Evolutionary conservation across 2,797 vertebrate genomes (phyloP), one percentile per base, ranked within the genome.

Genomic region (Pseudotriccus pelzelni): DNA sequence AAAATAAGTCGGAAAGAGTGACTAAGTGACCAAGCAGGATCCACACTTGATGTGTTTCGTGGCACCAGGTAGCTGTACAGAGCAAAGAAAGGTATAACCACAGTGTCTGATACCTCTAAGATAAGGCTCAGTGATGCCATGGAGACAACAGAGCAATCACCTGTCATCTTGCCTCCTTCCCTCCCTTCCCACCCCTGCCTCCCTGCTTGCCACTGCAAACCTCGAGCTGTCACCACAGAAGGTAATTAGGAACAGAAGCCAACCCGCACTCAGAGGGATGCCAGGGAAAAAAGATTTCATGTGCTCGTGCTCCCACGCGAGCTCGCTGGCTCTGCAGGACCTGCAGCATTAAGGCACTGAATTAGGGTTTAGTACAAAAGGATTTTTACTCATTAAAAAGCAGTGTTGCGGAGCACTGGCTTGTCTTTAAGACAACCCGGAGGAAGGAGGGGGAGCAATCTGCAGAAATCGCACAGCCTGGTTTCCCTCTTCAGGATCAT

Each of bases 111-210:
- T 80, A 64, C 44, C 50, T 67, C 53, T 36, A 59, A 87, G 68
- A 84, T 62, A 87, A 94, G 85, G 73, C 50, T 95, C 73, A 63
- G 83, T 49, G 88, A 92, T 90, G 76, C 89, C 90, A 93, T 85
- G 73, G 92, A 95, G 91, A 94, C 90, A 93, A 79, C 90, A 86
- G 46, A 96, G 89, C 58, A 46, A 90, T 93, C 81, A 86, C 49
- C 62, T 86, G 84, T 56, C 89, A 83, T 63, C 70, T 37, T 19
- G 70, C 58, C 77, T 84, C 64, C 66, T n/a, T 69, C 58, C 80
- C 67, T 68, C 44, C 73, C 84, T 9, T 23, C n/a, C 78, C 90
- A 87, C 66, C 81, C 52, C 73, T 90, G 85, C 87, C 52, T 92
- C 69, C 41, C 66, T 44, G 60, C 90, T 89, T 49, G 17, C 27